Percentiles rank a stretch among this genome's conserved stretches.
Evolutionary conservation across 2,113 vertebrate species (phyloP).

Genomic region (Misgurnus anguillicaudatus): DNA sequence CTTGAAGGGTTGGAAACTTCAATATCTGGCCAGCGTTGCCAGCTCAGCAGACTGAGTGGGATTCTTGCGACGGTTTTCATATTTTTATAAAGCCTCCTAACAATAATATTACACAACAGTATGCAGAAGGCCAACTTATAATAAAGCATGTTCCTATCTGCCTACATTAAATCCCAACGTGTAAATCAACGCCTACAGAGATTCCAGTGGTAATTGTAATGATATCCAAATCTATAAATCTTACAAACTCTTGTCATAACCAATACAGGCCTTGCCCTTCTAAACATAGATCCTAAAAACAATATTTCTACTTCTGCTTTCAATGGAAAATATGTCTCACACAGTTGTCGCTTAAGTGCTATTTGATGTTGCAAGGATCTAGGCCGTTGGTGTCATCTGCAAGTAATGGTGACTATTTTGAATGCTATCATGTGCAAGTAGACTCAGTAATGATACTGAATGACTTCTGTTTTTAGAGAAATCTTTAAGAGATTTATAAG

Average conservation of each 20-base stretch:
- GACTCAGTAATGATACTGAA: constrained; percentile 10
- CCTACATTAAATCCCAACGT: neutral
- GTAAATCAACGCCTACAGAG: neutral
- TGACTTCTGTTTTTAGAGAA: constrained; percentile 18
- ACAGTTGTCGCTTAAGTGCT: neutral
- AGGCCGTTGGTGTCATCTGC: neutral
- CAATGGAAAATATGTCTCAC: neutral
- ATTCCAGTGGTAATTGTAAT: neutral
- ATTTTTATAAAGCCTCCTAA: neutral
- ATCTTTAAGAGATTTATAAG: neutral
- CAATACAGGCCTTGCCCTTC: neutral
- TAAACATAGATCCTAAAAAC: neutral
- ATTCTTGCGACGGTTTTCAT: constrained; percentile 24
- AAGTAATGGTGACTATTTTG: neutral
- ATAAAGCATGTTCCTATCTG: neutral
- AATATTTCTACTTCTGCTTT: constrained; percentile 4
- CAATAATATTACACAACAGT: constrained; percentile 15
- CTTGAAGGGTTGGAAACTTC: constrained; percentile 55
- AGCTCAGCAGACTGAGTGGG: constrained; percentile 17
- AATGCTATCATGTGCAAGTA: neutral
- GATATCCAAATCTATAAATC: neutral
- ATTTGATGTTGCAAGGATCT: neutral
- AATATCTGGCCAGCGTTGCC: constrained; percentile 42
- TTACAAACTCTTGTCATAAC: neutral
- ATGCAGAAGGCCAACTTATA: neutral